Evolutionary conservation across 2,797 vertebrate genomes (phyloP), one percentile per base, ranked within the genome.

Genomic region (Valencia hispanica): DNA sequence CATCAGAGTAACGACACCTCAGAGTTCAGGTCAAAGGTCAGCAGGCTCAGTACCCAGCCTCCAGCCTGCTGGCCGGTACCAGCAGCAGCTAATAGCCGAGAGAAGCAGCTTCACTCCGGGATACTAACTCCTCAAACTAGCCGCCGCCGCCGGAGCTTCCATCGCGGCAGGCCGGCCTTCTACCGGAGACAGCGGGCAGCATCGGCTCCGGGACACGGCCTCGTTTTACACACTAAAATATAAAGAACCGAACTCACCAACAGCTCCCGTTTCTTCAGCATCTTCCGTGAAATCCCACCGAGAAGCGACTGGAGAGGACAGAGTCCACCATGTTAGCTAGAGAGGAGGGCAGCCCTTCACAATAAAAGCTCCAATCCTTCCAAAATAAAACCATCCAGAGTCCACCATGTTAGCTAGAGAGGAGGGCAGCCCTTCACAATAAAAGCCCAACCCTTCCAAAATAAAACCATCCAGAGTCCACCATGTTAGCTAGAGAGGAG

Each of bases 241-340:
- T 30, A 48, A 30, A 57, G 43, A 4, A 20, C 53, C 25, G 78
- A 92, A 95, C 93, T 95, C 86, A 96, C 95, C 94, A 94, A 50
- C 53, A 68, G 91, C 87, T 94, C 87, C 90, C 93, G 93, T 88
- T 94, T 94, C 91, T 95, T 95, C 88, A 91, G 91, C 95, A 95
- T 96, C 94, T 95, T 96, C 95, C 94, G 94, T 87, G 53, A 87
- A 86, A 81, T 82, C 89, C 81, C 74, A 68, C 74, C 71, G 79
- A 36, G 51, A 73, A 84, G 78, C 77, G 75, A 65, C 72, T 72
- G 43, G 72, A 74, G 48, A 48, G 79, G 72, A 1, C 32, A 15
- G 41, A 10, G 76, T 72, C 55, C 79, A 80, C 77, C 74, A 48
- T 47, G 69, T 70, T 78, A 83, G 9, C 1, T 11, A 8, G 51